Conservation (phyloP, 2,113 vertebrate genomes). For the Daubentonia madagascariensis region DNA sequence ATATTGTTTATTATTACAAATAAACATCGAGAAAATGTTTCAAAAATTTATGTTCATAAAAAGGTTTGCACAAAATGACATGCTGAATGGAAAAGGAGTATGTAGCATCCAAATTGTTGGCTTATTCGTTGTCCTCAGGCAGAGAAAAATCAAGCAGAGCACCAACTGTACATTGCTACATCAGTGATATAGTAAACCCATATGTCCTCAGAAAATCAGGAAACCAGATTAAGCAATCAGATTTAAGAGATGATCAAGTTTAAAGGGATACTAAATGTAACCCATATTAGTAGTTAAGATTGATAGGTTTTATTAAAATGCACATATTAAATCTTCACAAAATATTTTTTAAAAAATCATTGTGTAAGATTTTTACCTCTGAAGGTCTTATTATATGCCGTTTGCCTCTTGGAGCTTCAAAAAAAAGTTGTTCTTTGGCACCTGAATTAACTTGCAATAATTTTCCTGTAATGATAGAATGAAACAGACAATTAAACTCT, state of each 20-base stretch:
- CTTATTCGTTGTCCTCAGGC: background rate
- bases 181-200: background rate
- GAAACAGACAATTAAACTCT: slow-evolving; percentile 47
- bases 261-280: background rate
- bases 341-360: background rate
- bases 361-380: slow-evolving; percentile 83
- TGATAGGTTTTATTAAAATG: background rate
- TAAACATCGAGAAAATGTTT: background rate
- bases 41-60: background rate
- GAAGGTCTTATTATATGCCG: slow-evolving; percentile 88
- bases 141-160: background rate
- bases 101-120: background rate
- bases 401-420: slow-evolving; percentile 96
- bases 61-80: background rate
- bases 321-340: background rate
- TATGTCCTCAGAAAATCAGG: background rate
- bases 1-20: background rate
- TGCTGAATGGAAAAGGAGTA: background rate
- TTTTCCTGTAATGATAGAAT: slow-evolving; percentile 87
- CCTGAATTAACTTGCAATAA: slow-evolving; percentile 98
- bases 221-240: background rate
- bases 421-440: slow-evolving; percentile 97
- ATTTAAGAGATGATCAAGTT: background rate
- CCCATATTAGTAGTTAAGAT: background rate
- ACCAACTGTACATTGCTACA: background rate